Percentiles rank a stretch among this genome's conserved stretches.
Evolutionary conservation across 1,140 invertebrate species (phyloP).

Genomic region (Anastrepha obliqua): DNA sequence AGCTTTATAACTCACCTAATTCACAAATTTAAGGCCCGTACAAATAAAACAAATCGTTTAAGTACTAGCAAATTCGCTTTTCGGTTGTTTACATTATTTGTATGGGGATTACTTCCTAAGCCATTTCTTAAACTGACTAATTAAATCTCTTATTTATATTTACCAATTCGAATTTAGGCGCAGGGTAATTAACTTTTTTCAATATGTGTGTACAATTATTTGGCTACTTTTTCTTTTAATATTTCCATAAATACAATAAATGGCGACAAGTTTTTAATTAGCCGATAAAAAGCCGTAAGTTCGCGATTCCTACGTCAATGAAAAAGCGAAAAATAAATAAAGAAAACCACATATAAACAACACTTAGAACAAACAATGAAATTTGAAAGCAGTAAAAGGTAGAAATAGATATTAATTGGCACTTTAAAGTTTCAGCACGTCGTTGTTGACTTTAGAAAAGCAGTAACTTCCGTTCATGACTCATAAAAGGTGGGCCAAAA

Average conservation of each 20-base stretch:
- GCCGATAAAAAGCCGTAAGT: slow-evolving; percentile 18
- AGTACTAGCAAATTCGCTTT: background rate
- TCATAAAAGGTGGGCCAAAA: background rate
- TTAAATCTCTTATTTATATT: background rate
- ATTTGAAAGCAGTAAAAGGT: background rate
- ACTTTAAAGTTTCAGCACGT: slow-evolving; percentile 42
- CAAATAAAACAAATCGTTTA: background rate
- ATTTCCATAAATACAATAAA: background rate
- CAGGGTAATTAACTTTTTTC: no score
- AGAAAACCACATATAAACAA: background rate
- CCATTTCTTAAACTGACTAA: background rate
- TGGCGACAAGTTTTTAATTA: slow-evolving; percentile 8
- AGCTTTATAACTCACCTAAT: background rate
- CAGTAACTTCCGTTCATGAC: slow-evolving; percentile 41
- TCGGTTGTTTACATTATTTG: background rate
- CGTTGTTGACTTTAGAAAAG: slow-evolving; percentile 27
- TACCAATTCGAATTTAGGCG: background rate
- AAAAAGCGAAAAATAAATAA: slow-evolving; percentile 21
- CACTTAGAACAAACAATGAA: background rate
- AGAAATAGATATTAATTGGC: background rate
- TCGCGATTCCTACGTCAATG: slow-evolving; percentile 37
- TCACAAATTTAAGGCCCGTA: background rate
- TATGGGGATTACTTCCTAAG: background rate
- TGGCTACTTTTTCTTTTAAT: background rate
- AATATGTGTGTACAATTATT: background rate